Evolutionary conservation across 2,797 vertebrate genomes (phyloP), one percentile per base, ranked within the genome.

Genomic region (Knipowitschia caucasica): DNA sequence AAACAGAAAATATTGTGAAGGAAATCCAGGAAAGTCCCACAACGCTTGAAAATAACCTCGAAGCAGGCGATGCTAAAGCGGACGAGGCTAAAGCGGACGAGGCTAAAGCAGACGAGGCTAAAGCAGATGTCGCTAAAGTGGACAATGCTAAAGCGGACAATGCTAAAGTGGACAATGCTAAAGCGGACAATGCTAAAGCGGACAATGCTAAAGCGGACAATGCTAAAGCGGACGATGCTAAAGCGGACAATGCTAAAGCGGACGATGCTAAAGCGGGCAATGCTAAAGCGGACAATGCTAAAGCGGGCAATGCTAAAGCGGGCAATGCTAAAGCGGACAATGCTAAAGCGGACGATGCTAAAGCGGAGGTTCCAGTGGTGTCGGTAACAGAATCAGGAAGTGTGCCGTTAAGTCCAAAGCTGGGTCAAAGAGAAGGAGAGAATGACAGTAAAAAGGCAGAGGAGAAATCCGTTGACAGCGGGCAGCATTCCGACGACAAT

Each of bases 381-480:
- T 71, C 52, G 24, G n/a, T 43, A 20, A 62, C 27, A 0, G 59
- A 78, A 34, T 7, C 56, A 4, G 69, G 77, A 20, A 35, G 38
- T 50, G 36, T 64, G 15, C 51, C 24, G 50, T 29, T 50, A 29
- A 69, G 73, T 50, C 63, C 80, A 0, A 47, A 67, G 45, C 53
- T 78, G 17, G 43, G 33, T 1, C 64, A 30, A 20, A 9, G 58
- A 25, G 25, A 56, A 0, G 57, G 21, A 6, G 67, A 73, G 17
- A 50, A 75, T 50, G 64, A 75, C 52, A 63, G 56, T 10, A 64
- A 74, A 44, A 77, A 80, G 82, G 74, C 90, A 33, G 88, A 91
- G 87, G 73, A 88, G 77, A 89, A 94, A 82, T 95, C 92, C n/a
- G 75, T 87, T 1, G 88, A 91, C 58, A 90, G 90, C 0, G 86